Percentiles rank a stretch among this genome's conserved stretches.
These are phyloP conservation scores for Fissipunctia ypsillon DNA, from an alignment of 2,888 invertebrate genomes.

Conservation along the genomic window DNA sequence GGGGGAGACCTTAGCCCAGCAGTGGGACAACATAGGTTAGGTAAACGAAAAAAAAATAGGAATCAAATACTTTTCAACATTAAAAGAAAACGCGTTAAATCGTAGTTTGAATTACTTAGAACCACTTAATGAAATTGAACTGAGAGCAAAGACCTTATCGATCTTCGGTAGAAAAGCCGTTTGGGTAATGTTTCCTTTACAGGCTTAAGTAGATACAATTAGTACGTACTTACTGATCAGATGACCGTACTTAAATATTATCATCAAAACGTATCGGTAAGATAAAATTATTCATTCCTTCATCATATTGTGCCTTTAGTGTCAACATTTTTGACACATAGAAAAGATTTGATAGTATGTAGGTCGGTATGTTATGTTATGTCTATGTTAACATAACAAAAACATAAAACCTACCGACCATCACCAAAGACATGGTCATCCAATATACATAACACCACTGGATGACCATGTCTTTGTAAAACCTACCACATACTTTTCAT, in stretches of 20 bases:
- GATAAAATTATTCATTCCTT: slow-evolving; percentile 12
- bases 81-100: slow-evolving; percentile 6
- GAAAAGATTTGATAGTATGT: not conserved
- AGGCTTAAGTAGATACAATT: slow-evolving; percentile 32
- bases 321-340: not conserved
- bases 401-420: too few relatives aligned
- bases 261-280: slow-evolving; percentile 16
- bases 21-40: too few relatives aligned
- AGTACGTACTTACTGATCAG: slow-evolving; percentile 21
- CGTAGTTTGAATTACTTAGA: slow-evolving; percentile 31
- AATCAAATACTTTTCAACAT: not conserved
- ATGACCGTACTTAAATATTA: slow-evolving; percentile 24
- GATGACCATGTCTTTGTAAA: too few relatives aligned
- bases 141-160: slow-evolving; percentile 24
- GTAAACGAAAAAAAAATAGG: too few relatives aligned
- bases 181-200: slow-evolving; percentile 13
- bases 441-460: too few relatives aligned
- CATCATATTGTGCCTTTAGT: not conserved
- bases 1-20: too few relatives aligned
- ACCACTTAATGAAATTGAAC: slow-evolving; percentile 50
- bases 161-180: slow-evolving; percentile 15
- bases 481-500: too few relatives aligned
- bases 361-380: too few relatives aligned
- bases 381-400: too few relatives aligned
- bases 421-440: too few relatives aligned